phyloP scores from a whole-genome alignment of 2,888 invertebrate genomes.

The Erebia aethiops region DNA sequence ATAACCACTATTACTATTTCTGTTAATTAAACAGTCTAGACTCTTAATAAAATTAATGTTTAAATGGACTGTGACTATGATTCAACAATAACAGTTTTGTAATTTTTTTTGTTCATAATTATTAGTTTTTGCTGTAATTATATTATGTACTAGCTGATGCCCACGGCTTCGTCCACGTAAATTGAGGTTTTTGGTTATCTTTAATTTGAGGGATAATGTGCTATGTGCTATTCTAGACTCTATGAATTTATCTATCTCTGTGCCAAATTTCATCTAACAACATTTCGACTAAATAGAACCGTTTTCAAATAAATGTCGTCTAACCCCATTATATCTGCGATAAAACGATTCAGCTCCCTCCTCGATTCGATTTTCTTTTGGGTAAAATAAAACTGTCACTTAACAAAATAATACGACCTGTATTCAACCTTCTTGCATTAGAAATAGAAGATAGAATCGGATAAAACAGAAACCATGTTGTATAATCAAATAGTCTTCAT shows the following conservation, averaged over 20 bases:
- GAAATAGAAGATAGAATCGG: constrained; percentile 10
- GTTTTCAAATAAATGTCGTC: constrained; percentile 29
- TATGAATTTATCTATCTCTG: too few relatives aligned
- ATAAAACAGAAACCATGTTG: background rate
- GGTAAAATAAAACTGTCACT: constrained; percentile 39
- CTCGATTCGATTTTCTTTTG: constrained; percentile 53
- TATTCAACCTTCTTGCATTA: background rate
- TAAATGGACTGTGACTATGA: background rate
- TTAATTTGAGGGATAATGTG: too few relatives aligned
- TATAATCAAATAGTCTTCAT: constrained; percentile 6
- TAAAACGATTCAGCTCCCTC: constrained; percentile 55
- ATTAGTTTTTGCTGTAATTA: background rate
- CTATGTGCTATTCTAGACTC: too few relatives aligned
- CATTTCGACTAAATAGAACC: constrained; percentile 11
- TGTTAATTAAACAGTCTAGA: constrained; percentile 15
- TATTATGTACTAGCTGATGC: background rate
- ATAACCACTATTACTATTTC: background rate
- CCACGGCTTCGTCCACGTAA: too few relatives aligned
- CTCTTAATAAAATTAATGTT: background rate
- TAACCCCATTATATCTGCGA: constrained; percentile 46
- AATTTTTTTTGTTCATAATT: background rate
- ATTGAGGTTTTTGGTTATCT: too few relatives aligned
- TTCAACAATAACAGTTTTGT: background rate
- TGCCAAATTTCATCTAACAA: too few relatives aligned
- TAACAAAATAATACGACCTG: background rate